phyloP scores from a whole-genome alignment of 1,140 invertebrate species.

The Theocolax elegans region DNA sequence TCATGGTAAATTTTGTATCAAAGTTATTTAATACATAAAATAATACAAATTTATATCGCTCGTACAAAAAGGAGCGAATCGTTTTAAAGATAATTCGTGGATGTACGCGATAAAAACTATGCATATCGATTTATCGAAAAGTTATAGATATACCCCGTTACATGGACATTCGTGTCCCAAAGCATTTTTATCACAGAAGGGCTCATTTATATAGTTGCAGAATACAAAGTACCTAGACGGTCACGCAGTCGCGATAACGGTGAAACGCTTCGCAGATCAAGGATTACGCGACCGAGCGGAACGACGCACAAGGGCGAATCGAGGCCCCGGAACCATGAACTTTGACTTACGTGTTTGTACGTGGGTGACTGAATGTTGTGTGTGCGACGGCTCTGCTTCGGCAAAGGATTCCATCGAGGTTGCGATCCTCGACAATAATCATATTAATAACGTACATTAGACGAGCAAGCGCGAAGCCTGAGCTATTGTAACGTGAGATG shows the following conservation, averaged over 20 bases:
- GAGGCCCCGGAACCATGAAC: background rate
- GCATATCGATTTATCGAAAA: too few relatives aligned
- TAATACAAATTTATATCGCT: too few relatives aligned
- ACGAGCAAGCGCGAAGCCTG: background rate
- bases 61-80: too few relatives aligned
- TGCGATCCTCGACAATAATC: background rate
- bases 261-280: slow-evolving; percentile 47
- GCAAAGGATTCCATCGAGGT: background rate
- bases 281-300: slow-evolving; percentile 39
- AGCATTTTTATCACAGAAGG: too few relatives aligned
- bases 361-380: background rate
- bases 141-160: too few relatives aligned
- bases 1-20: too few relatives aligned
- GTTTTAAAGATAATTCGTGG: too few relatives aligned
- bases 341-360: slow-evolving; percentile 2
- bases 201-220: too few relatives aligned
- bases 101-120: too few relatives aligned
- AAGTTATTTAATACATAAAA: too few relatives aligned
- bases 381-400: background rate
- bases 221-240: too few relatives aligned
- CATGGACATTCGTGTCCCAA: too few relatives aligned
- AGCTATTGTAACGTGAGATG: background rate
- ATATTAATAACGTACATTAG: background rate
- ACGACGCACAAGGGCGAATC: background rate
- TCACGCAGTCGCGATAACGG: slow-evolving; percentile 39